Evolutionary conservation across 2,888 invertebrate species (phyloP).

Genomic region (Pseudolycoriella hygida): DNA sequence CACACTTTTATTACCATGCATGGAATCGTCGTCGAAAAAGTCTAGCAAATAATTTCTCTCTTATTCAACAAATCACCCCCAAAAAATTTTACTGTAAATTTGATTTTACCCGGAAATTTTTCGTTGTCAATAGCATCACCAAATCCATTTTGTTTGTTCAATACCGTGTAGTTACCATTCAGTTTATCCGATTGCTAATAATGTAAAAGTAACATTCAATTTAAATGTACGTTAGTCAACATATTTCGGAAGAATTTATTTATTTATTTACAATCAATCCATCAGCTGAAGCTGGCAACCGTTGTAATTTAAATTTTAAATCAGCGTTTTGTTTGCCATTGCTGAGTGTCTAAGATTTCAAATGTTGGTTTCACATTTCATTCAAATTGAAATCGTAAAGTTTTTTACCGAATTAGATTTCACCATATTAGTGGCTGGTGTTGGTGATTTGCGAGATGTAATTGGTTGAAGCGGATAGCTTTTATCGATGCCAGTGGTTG

Average conservation of each 20-base stretch:
- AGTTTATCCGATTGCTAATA: constrained; percentile 14
- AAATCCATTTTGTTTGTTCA: constrained; percentile 8
- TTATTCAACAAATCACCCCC: too few relatives aligned
- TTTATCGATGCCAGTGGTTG: constrained; percentile 54
- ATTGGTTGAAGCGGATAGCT: constrained; percentile 69
- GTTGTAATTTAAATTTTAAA: too few relatives aligned
- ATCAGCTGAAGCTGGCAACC: too few relatives aligned
- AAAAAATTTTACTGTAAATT: too few relatives aligned
- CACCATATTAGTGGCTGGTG: background rate
- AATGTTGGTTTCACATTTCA: too few relatives aligned
- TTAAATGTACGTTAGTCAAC: background rate
- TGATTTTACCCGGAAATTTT: constrained; percentile 14
- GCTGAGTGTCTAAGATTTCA: too few relatives aligned
- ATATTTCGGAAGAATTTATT: background rate
- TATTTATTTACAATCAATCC: background rate
- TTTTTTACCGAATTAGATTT: constrained; percentile 12
- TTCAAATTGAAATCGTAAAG: too few relatives aligned
- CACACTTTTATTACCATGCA: too few relatives aligned
- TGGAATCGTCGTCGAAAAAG: too few relatives aligned
- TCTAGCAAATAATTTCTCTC: too few relatives aligned
- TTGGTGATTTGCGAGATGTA: constrained; percentile 23
- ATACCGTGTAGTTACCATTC: constrained; percentile 15
- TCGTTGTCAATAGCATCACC: constrained; percentile 15
- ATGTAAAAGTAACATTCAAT: background rate
- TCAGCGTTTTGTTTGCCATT: too few relatives aligned